phyloP scores from a whole-genome alignment of 2,888 invertebrate species.

The Dryobota labecula region DNA sequence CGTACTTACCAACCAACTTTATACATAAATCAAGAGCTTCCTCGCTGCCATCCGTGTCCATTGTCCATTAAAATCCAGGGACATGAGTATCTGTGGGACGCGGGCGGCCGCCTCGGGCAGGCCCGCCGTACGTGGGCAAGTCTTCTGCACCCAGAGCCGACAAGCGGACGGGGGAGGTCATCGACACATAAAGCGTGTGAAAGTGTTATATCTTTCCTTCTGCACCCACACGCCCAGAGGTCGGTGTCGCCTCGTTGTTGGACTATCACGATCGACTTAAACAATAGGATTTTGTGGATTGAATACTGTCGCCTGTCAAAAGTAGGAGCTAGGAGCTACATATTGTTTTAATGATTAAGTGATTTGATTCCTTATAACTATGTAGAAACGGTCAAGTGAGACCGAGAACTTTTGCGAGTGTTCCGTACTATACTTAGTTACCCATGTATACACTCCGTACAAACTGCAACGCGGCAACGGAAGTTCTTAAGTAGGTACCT shows the following conservation, averaged over 20 bases:
- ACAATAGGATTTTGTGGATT: slow-evolving; percentile 38
- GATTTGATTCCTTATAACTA: neutral
- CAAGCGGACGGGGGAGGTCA: slow-evolving; percentile 76
- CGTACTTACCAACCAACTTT: neutral
- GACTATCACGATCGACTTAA: slow-evolving; percentile 36
- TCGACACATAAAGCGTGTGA: slow-evolving; percentile 87
- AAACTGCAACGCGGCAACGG: no score
- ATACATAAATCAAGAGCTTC: slow-evolving; percentile 8
- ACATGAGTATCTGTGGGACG: slow-evolving; percentile 32
- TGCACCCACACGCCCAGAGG: slow-evolving; percentile 78
- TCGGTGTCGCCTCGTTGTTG: slow-evolving; percentile 31
- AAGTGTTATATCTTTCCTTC: slow-evolving; percentile 86
- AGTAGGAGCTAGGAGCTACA: neutral
- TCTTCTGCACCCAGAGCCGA: slow-evolving; percentile 71
- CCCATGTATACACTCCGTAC: neutral
- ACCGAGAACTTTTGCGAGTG: neutral
- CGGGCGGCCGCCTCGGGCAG: slow-evolving; percentile 49
- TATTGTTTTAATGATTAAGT: neutral
- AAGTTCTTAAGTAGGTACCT: neutral
- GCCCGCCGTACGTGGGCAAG: slow-evolving; percentile 76
- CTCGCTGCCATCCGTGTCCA: slow-evolving; percentile 2
- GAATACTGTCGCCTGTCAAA: slow-evolving; percentile 14
- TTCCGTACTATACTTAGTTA: neutral
- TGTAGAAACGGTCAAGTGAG: neutral
- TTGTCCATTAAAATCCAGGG: slow-evolving; percentile 43